Evolutionary conservation across 2,888 invertebrate genomes (phyloP).

Genomic region (Dascillus cervinus): DNA sequence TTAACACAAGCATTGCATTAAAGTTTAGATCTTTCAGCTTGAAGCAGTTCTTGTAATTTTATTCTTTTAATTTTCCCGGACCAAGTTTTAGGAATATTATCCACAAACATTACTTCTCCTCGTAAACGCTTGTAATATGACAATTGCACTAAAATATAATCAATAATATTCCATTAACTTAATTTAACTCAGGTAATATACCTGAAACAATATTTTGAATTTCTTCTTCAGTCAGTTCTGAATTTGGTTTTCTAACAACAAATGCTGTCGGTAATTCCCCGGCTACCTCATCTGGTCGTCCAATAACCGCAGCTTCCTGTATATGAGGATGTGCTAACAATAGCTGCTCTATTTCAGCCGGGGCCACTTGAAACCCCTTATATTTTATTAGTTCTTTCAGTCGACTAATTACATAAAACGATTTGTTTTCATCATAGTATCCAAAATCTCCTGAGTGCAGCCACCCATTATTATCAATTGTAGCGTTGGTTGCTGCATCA

Average conservation of each 20-base stretch:
- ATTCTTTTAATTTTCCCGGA: too few species aligned
- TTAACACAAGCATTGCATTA: too few species aligned
- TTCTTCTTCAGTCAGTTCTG: constrained; percentile 39
- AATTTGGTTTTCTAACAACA: constrained; percentile 53
- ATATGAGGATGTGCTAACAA: constrained; percentile 61
- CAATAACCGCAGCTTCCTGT: constrained; percentile 72
- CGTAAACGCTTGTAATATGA: too few species aligned
- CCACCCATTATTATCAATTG: constrained; percentile 67
- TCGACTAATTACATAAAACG: constrained; percentile 72
- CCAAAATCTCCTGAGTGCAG: constrained; percentile 72
- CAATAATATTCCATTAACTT: too few species aligned
- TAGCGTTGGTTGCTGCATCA: constrained; percentile 49
- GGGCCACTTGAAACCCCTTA: constrained; percentile 75
- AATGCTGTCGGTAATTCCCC: constrained; percentile 70
- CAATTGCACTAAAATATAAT: too few species aligned
- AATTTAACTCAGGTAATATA: too few species aligned
- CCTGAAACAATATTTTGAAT: constrained; percentile 38
- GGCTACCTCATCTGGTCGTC: constrained; percentile 57
- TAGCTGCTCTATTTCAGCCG: constrained; percentile 74
- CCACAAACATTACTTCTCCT: too few species aligned
- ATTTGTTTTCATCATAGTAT: constrained; percentile 65
- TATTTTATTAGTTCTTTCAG: constrained; percentile 83
- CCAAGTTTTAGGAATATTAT: too few species aligned
- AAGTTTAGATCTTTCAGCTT: too few species aligned
- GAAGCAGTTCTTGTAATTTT: too few species aligned